Conservation (phyloP, 1,140 invertebrate species). For the Contarinia nasturtii region DNA sequence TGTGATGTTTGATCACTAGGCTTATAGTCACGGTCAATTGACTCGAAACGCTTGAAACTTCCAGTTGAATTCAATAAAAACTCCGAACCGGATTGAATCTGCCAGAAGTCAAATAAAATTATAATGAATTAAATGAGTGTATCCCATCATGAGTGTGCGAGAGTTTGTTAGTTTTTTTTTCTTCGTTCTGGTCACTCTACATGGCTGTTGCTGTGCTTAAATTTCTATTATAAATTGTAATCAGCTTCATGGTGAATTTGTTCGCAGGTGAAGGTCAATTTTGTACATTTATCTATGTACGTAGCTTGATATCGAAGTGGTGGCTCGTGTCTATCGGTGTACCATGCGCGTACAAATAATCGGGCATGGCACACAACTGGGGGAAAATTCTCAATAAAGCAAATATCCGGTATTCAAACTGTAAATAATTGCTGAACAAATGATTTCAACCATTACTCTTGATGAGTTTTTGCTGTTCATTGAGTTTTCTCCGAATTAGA, state of each 20-base stretch:
- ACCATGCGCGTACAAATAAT: too few relatives aligned
- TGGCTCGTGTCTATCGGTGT: too few relatives aligned
- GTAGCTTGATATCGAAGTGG: not conserved
- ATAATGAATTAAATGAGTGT: not conserved
- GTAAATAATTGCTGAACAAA: too few relatives aligned
- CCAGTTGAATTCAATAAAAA: conserved; percentile 39
- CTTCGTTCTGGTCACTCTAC: not conserved
- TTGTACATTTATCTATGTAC: not conserved
- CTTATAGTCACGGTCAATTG: conserved; percentile 33
- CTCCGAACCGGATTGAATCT: conserved; percentile 46
- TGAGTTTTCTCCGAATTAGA: too few relatives aligned
- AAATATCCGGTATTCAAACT: too few relatives aligned
- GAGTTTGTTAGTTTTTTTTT: too few relatives aligned
- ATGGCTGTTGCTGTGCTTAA: not conserved
- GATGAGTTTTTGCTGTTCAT: too few relatives aligned
- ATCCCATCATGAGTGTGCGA: too few relatives aligned
- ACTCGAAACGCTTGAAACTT: conserved; percentile 47
- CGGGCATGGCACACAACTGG: too few relatives aligned
- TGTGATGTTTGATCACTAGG: conserved; percentile 15
- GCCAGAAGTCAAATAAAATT: conserved; percentile 6
- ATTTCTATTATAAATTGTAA: not conserved
- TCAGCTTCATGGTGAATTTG: not conserved
- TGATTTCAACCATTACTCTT: too few relatives aligned
- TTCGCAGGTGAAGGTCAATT: not conserved
- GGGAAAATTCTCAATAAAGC: too few relatives aligned